Evolutionary conservation across 2,888 invertebrate genomes (phyloP).

Genomic region (Zootermopsis nevadensis): DNA sequence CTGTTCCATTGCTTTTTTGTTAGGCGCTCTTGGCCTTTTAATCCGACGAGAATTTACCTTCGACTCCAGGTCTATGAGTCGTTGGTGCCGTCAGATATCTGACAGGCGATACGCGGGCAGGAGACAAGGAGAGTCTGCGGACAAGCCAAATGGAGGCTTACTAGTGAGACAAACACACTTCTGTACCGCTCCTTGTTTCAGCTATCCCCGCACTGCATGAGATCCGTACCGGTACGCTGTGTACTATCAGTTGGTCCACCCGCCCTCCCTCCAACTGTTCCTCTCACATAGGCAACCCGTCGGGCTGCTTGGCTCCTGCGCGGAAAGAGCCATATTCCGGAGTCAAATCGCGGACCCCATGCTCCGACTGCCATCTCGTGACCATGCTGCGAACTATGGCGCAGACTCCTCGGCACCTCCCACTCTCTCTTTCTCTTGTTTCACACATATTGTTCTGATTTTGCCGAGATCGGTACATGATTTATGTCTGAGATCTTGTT

Average conservation of each 20-base stretch:
- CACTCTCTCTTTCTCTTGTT: no score
- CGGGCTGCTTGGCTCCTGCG: background rate
- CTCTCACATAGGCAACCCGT: background rate
- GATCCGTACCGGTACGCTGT: background rate
- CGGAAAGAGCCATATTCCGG: background rate
- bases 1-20: slow-evolving; percentile 24
- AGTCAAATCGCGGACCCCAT: background rate
- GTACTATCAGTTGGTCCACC: background rate
- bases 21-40: background rate
- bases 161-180: background rate
- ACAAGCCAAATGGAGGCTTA: no score
- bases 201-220: background rate
- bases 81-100: background rate
- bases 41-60: background rate
- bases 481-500: no score
- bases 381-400: background rate
- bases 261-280: background rate
- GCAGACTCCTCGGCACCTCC: background rate
- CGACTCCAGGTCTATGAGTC: no score
- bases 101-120: background rate
- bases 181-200: background rate
- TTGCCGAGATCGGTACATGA: no score
- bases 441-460: no score
- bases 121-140: no score
- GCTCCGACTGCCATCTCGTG: background rate